phyloP scores from a whole-genome alignment of 1,140 invertebrate species.

The Bombus consobrinus region DNA sequence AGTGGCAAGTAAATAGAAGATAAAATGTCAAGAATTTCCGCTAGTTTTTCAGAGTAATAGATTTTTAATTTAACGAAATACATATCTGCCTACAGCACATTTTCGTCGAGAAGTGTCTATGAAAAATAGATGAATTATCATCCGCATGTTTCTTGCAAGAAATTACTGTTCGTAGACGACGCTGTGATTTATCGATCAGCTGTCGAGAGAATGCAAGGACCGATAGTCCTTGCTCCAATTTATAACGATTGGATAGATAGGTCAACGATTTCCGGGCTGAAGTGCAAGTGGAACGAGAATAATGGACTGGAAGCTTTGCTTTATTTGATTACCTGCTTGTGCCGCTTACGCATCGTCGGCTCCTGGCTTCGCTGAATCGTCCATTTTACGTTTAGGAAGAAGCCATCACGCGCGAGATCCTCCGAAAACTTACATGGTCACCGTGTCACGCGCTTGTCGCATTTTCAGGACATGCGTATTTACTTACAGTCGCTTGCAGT shows the following conservation, averaged over 20 bases:
- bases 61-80: no score
- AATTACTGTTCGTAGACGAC: background rate
- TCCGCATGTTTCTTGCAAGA: background rate
- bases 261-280: constrained; percentile 39
- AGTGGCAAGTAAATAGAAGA: no score
- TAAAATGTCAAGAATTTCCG: no score
- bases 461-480: background rate
- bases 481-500: background rate
- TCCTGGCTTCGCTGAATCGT: constrained; percentile 36
- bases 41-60: no score
- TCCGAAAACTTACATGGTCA: background rate
- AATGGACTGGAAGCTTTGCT: constrained; percentile 57
- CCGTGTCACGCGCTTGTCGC: background rate
- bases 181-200: constrained; percentile 36
- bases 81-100: no score
- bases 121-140: background rate
- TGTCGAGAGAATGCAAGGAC: constrained; percentile 5
- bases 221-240: constrained; percentile 32
- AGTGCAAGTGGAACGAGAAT: constrained; percentile 44
- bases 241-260: constrained; percentile 60
- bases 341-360: constrained; percentile 32
- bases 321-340: constrained; percentile 62
- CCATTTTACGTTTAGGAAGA: constrained; percentile 19
- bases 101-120: background rate
- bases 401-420: background rate